Base-by-base conservation (phyloP, 2,797 vertebrate species). In the Rhinoraja longicauda region DNA sequence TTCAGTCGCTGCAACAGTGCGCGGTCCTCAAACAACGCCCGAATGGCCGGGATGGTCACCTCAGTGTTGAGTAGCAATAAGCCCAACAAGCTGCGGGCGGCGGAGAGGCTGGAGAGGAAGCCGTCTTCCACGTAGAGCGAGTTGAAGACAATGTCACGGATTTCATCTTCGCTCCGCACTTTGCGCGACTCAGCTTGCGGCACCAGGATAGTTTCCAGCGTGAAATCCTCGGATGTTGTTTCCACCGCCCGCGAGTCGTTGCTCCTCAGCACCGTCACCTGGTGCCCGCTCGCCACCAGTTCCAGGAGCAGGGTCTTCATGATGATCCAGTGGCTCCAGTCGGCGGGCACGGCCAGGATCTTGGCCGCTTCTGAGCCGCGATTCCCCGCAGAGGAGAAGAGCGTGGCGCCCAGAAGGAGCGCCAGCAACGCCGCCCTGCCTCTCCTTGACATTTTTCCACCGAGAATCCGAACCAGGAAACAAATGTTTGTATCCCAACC, bases 271-370 rank as follows among this genome's bases (percentile, higher is more conserved):
- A 95, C 94, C 0, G 94, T 94, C 26, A 95, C 26, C 1, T 93
- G 53, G 72, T 95, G 95, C 67, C 94, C 94, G 93, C 92, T 93
- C 19, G 93, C 90, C 9, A 94, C 92, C 67, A 95, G 78, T 93
- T 94, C 94, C 93, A 95, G 94, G 32, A 95, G 93, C 6, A 95
- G 93, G 59, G 95, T 88, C 72, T 94, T 95, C 93, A 95, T 95
- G 91, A 94, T 95, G 57, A 95, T 93, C 95, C 95, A 95, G 84
- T 95, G 95, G 90, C 95, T 95, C 78, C 94, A 95, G 62, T 95
- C 95, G 29, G 94, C 26, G 39, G 95, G 95, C 32, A 95, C 93
- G 21, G 95, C 94, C 2, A 94, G 92, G 67, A 70, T 70, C 67
- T 19, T 70, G 67, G 67, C 67, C 13, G 67, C 67, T 70, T 70